These are phyloP conservation scores for Promerops cafer DNA, from an alignment of 2,113 vertebrate genomes.

Conservation along the genomic window DNA sequence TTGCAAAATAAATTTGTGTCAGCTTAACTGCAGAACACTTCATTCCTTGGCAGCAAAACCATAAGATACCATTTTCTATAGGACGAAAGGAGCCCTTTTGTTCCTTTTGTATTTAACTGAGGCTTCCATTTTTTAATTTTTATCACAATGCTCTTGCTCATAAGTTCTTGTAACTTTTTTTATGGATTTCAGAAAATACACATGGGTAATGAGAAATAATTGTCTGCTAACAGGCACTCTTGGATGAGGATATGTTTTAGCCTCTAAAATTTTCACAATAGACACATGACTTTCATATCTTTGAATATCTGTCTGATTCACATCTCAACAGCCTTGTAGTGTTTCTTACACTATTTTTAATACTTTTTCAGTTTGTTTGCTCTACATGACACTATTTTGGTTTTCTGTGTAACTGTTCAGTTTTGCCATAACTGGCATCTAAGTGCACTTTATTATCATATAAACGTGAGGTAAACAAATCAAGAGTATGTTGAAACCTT, in stretches of 20 bases:
- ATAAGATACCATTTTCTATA: not conserved
- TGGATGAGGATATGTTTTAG: not conserved
- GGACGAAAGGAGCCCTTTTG: rapidly evolving
- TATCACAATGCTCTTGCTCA: not conserved
- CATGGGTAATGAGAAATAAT: not conserved
- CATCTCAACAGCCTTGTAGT: not conserved
- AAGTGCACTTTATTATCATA: not conserved
- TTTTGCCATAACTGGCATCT: not conserved
- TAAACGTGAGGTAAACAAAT: not conserved
- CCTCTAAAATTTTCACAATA: not conserved
- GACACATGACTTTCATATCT: not conserved
- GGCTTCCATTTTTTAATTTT: not conserved
- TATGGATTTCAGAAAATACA: not conserved
- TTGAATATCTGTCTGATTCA: not conserved
- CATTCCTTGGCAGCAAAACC: not conserved
- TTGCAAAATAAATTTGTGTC: not conserved
- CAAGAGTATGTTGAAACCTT: not conserved
- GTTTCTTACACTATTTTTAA: not conserved
- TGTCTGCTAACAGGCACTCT: not conserved
- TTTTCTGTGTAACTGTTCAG: not conserved
- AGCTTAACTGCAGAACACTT: not conserved
- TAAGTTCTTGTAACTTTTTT: not conserved
- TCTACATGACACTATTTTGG: not conserved
- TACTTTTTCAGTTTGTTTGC: not conserved
- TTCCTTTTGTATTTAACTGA: not conserved